Base-by-base conservation (phyloP, 2,797 vertebrate species). In the Chloroceryle inda region DNA sequence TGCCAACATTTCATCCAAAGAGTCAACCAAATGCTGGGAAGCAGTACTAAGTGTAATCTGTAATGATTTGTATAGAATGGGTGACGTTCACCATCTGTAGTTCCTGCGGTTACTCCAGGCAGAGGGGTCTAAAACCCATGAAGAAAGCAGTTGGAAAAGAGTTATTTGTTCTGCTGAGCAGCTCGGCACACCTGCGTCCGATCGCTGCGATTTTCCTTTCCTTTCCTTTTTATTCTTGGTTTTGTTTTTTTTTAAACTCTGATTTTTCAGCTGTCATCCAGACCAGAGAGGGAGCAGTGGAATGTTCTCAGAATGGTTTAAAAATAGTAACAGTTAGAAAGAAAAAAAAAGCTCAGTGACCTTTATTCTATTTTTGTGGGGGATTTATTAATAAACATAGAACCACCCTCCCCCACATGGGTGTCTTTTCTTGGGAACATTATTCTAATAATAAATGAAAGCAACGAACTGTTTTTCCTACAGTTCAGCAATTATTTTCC, bases 401-500 rank as follows among this genome's bases (percentile, higher is more conserved):
- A 76, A 49, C 88, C 89, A 83, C 87, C 96, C 94, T 85, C 94
- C 88, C 77, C 76, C 76, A 68, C 40, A 81, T 13, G 62, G 56
- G 63, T 91, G 89, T 55, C 47, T 82, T 89, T 93, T 90, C 95
- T 94, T 92, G 95, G 92, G 95, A 97, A 96, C 63, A 13, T 94
- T 93, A 93, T 88, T 94, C 95, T 96, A 97, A 95, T 97, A 96
- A 95, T 93, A 97, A 88, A 97, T 73, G 81, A 67, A 90, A 69
- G 38, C 88, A 96, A 93, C 74, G 84, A 96, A 96, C 87, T 85
- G 82, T 77, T 93, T 94, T 95, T 91, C 78, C 91, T 93, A 87
- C 2, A 1, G 80, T 86, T 94, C 85, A 91, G 88, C 66, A 87
- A 95, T 94, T 94, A 88, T 81, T 94, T 96, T 93, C 95, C 94